Evolutionary conservation across 2,113 vertebrate genomes (phyloP), one percentile per base, ranked within the genome.

Genomic region (Theristicus caerulescens): DNA sequence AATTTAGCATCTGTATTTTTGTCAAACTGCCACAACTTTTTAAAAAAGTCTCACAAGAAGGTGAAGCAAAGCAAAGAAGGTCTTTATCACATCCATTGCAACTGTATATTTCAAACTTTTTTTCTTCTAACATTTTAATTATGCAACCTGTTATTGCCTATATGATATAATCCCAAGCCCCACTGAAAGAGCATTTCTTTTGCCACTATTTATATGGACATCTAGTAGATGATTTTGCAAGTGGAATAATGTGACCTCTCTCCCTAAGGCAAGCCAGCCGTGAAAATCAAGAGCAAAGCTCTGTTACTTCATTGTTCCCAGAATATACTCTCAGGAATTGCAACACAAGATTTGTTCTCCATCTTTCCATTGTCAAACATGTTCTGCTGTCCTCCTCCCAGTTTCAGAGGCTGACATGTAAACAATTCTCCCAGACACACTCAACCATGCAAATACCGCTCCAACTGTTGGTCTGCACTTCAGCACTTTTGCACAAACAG

Each of bases 1-100:
- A 90, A 27, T 88, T 96, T 93, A 94, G 78, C 32, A 93, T 54
- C n/a, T 78, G 34, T 16, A 61, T 92, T 88, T 95, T 87, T 90
- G 77, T 94, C 78, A 94, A 87, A 58, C 59, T 96, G 76, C 59
- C 81, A 90, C 83, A 90, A 81, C 21, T 26, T 54, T 31, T 42
- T 49, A 2, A 18, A 46, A 94, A 91, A 90, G 26, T 22, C 4
- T 46, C 65, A 95, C 16, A 58, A 69, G 78, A 91, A 91, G 72
- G 46, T 84, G 34, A 94, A 82, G 59, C 10, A 92, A 95, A 94
- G 78, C 47, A 77, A 90, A 38, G 27, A 29, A 82, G 49, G 34
- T 65, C 55, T 86, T 86, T n/a, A 40, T 88, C 80, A 77, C 31
- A 36, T 52, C 64, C 46, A 80, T 22, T 6, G 13, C n/a, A 81